A percentile compares a stretch with the other conserved stretches of the same genome.
Evolutionary conservation across 2,113 vertebrate species (phyloP).

Genomic region (Pitta sordida): DNA sequence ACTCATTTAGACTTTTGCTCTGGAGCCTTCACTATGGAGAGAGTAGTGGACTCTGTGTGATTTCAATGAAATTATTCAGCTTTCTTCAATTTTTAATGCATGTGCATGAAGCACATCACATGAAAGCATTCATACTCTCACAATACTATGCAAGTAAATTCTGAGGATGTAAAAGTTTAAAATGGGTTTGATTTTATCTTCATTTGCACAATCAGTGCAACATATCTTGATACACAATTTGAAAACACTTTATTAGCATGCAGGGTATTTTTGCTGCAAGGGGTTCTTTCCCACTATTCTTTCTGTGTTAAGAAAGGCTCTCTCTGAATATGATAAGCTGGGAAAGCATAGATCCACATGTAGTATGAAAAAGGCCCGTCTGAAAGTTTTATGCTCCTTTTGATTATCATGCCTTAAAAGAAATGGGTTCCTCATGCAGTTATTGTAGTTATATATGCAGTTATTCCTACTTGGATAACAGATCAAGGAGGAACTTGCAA

Average conservation of each 20-base stretch:
- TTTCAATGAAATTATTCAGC: background rate
- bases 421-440: background rate
- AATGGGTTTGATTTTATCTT: background rate
- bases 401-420: background rate
- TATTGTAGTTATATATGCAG: no score
- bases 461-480: background rate
- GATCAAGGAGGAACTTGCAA: background rate
- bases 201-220: background rate
- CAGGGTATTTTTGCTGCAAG: background rate
- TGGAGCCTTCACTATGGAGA: background rate
- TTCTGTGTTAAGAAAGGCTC: background rate
- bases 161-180: background rate
- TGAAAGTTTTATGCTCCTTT: background rate
- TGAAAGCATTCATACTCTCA: background rate
- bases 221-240: background rate
- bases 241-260: background rate
- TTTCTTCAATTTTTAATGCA: background rate
- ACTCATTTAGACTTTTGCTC: background rate
- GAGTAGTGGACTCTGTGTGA: background rate
- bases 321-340: background rate
- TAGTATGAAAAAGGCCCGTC: background rate
- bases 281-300: background rate
- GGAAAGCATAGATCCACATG: background rate
- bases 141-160: background rate
- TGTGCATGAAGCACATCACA: background rate